Conservation (phyloP, 2,888 invertebrate genomes). For the Sisyra terminalis region DNA sequence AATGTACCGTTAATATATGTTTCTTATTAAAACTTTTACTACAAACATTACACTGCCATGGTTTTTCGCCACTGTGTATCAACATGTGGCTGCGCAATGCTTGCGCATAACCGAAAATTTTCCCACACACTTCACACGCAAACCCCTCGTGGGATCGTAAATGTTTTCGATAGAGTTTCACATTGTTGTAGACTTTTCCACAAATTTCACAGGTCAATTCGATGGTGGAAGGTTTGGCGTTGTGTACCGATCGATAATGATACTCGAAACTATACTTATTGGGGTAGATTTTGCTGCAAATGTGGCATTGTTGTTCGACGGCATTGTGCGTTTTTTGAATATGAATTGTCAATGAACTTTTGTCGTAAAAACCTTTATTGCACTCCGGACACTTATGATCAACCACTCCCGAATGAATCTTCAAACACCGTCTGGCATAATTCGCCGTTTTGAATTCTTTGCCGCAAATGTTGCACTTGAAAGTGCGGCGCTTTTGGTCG, state of each 20-base stretch:
- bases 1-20: constrained; percentile 28
- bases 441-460: not conserved
- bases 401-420: constrained; percentile 7
- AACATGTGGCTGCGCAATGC: constrained; percentile 28
- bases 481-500: constrained; percentile 1
- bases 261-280: constrained; percentile 5
- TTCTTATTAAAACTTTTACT: constrained; percentile 31
- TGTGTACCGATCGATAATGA: constrained; percentile 4
- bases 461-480: constrained; percentile 1
- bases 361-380: constrained; percentile 25
- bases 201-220: constrained; percentile 13
- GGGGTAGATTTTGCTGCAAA: constrained; percentile 32
- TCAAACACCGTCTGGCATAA: constrained; percentile 11
- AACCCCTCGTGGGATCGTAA: constrained; percentile 18
- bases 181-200: constrained; percentile 11
- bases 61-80: constrained; percentile 30
- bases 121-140: constrained; percentile 29
- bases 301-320: constrained; percentile 30
- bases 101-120: constrained; percentile 27
- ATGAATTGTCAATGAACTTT: constrained; percentile 28
- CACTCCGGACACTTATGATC: constrained; percentile 26
- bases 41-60: constrained; percentile 28
- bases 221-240: constrained; percentile 1
- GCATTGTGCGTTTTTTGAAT: constrained; percentile 25
- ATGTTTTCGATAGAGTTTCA: constrained; percentile 3